Conservation (phyloP, 2,888 invertebrate species). For the Campaea margaritaria region DNA sequence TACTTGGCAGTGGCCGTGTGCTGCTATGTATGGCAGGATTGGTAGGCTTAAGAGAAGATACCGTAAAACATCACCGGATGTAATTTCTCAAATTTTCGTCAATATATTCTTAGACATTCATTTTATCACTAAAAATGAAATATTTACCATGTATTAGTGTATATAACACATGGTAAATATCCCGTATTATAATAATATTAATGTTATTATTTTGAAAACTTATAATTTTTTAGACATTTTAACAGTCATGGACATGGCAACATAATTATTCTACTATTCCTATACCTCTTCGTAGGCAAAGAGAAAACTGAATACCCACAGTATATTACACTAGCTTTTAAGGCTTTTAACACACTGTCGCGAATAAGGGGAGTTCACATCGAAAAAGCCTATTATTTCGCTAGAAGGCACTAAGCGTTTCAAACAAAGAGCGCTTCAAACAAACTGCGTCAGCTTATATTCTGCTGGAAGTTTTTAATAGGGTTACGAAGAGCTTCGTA, state of each 20-base stretch:
- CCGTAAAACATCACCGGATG: too few species aligned
- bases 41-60: too few species aligned
- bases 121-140: too few species aligned
- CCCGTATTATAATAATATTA: too few species aligned
- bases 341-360: conserved; percentile 36
- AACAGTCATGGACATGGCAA: not conserved
- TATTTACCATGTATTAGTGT: too few species aligned
- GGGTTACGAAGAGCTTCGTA: not conserved
- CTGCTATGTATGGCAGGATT: too few species aligned
- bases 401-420: conserved; percentile 53
- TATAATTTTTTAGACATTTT: too few species aligned
- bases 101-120: too few species aligned
- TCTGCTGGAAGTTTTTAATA: conserved; percentile 8
- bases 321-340: conserved; percentile 30
- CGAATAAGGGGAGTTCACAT: conserved; percentile 39
- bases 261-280: not conserved
- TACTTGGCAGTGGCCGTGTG: too few species aligned
- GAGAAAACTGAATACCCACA: conserved; percentile 32
- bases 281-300: conserved; percentile 14
- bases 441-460: conserved; percentile 28
- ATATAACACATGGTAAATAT: too few species aligned
- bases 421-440: conserved; percentile 30
- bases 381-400: conserved; percentile 57
- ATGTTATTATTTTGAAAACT: too few species aligned
- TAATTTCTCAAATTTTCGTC: too few species aligned